Conservation (phyloP, 2,113 vertebrate genomes). For the Calidris pugnax region DNA sequence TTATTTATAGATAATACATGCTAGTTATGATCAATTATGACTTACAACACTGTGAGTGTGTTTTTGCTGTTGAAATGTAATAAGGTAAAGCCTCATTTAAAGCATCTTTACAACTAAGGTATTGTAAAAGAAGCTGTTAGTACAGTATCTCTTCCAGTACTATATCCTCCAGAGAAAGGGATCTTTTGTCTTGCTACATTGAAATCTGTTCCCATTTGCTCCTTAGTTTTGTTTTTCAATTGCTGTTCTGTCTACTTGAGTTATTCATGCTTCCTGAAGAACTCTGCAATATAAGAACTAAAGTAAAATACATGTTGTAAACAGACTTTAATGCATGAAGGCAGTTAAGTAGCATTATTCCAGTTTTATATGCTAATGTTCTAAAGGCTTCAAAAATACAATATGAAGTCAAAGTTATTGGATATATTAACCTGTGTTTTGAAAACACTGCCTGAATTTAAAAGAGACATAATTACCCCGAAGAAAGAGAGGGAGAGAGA, state of each 20-base stretch:
- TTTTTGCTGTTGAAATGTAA: conserved; percentile 10
- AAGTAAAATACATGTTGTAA: conserved; percentile 17
- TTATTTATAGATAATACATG: conserved; percentile 73
- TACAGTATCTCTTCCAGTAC: background rate
- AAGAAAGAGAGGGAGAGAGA: background rate
- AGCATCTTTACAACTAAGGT: background rate
- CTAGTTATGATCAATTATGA: conserved; percentile 69
- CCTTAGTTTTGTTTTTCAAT: conserved; percentile 26
- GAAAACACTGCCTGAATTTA: conserved; percentile 47
- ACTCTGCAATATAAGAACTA: background rate
- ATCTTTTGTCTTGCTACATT: background rate
- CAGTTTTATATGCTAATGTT: conserved; percentile 4
- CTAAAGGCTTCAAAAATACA: conserved; percentile 12
- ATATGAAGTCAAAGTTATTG: conserved; percentile 25
- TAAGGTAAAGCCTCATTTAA: conserved; percentile 19
- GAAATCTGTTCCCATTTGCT: conserved; percentile 14
- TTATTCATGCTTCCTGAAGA: conserved; percentile 20
- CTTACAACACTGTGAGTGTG: background rate
- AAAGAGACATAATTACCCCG: background rate
- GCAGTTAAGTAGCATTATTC: background rate
- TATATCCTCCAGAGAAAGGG: background rate
- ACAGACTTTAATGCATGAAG: conserved; percentile 21
- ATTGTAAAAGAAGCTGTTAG: background rate
- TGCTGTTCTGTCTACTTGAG: background rate
- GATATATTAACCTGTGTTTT: conserved; percentile 24